Base-by-base conservation (phyloP, 1,140 invertebrate genomes). In the Mactra quadrangularis region DNA sequence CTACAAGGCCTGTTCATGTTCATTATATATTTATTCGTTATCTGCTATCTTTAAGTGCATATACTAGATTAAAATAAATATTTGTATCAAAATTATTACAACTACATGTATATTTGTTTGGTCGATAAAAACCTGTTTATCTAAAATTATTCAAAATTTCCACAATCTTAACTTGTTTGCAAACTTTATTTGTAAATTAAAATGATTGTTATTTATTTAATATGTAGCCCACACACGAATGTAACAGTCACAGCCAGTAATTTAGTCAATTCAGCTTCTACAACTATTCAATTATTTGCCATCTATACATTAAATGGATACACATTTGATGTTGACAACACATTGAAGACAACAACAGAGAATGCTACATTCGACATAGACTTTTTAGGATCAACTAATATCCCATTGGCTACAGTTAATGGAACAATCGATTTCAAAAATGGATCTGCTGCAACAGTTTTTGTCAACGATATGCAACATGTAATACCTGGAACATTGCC, bases 201-300 rank as follows among this genome's bases (percentile, higher is more conserved):
- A n/a, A n/a, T n/a, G n/a, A n/a, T n/a, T n/a, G n/a, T n/a, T n/a
- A n/a, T n/a, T n/a, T n/a, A n/a, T n/a, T n/a, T n/a, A n/a, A n/a
- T n/a, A n/a, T 27, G 27, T 25, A 68, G 64, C 41, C 64, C 64
- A 17, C 19, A 17, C 41, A 68, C 62, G 38, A 68, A 68, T 25
- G 41, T 68, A 29, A 68, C 64, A 27, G 64, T 68, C 0, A 29
- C 3, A 29, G 45, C 45, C 3, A 68, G 45, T 6, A 68, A 68
- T 19, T n/a, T 25, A 0, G 25, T 68, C 25, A 68, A 27, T 50
- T 15, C 38, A 41, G 41, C 1, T 13, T 47, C 25, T 19, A 22
- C 27, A 15, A 52, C 25, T 11, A n/a, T 68, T 29, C 41, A 38
- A 3, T 3, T 68, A 27, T 35, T 1, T 22, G 64, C 31, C 13